Evolutionary conservation across 2,113 vertebrate genomes (phyloP), one percentile per base, ranked within the genome.

Genomic region (Camelus bactrianus): DNA sequence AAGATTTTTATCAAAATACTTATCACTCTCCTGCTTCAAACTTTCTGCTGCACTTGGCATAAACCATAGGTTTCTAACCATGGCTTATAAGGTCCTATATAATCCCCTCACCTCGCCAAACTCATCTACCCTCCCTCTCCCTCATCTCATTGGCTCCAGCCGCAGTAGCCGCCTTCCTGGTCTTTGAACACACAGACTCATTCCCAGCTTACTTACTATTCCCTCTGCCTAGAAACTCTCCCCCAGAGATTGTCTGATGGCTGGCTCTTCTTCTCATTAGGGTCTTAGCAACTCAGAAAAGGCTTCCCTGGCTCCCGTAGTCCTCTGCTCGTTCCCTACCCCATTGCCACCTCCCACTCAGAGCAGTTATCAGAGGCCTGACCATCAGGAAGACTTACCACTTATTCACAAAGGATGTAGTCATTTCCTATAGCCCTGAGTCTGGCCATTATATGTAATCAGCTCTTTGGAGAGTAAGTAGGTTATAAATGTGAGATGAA

Each of bases 401-500:
- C n/a, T 94, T 62, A 69, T 2, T 80, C 65, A 83, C 42, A 82
- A 69, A 84, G 46, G 60, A 84, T 76, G 13, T 4, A 16, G 64
- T 65, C 80, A 81, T 93, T 95, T 97, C 87, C 75, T 93, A 88
- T 46, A 35, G n/a, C 38, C 46, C 62, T 19, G 79, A 89, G 75
- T 75, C 62, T 58, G 72, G n/a, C 56, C 3, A 60, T 73, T 80
- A 20, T 46, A 35, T 81, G 22, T 62, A 84, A 91, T 72, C 84
- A 20, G 52, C 69, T 96, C 76, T 94, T 88, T 73, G 70, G 79
- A 81, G 84, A 79, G 95, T 84, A 94, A 92, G 24, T 38, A 72
- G 70, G 83, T 93, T 92, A 83, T 93, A 93, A 93, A 96, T n/a
- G 35, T 70, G n/a, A 67, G 35, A 52, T 48, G 70, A 96, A 92